A percentile compares a stretch with the other conserved stretches of the same genome.
phyloP scores from a whole-genome alignment of 1,140 invertebrate species.

The Drosophila gunungcola region DNA sequence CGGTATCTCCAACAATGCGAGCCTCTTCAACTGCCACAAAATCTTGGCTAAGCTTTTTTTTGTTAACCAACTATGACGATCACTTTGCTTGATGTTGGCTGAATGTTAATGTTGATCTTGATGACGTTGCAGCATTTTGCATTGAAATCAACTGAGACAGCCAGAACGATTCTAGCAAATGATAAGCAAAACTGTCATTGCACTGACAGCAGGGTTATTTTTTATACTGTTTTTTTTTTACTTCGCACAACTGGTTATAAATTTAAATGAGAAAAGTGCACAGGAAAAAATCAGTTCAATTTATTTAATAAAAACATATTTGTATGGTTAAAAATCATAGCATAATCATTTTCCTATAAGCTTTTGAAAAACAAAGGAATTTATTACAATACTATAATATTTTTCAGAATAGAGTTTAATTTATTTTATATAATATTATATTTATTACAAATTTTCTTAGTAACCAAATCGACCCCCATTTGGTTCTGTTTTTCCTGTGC shows the following conservation, averaged over 20 bases:
- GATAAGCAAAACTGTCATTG: conserved; percentile 79
- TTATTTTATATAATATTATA: background rate
- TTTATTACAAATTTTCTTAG: background rate
- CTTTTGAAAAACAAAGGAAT: too few species aligned
- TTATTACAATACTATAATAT: too few species aligned
- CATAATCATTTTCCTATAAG: too few species aligned
- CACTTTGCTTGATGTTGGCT: conserved; percentile 14
- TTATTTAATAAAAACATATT: too few species aligned
- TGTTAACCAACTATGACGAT: conserved; percentile 4
- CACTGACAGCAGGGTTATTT: conserved; percentile 33
- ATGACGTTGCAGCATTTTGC: conserved; percentile 54
- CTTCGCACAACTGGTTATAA: conserved; percentile 64
- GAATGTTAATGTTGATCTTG: conserved; percentile 30
- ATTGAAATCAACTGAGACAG: conserved; percentile 24
- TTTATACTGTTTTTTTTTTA: conserved; percentile 12
- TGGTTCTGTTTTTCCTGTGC: conserved; percentile 3
- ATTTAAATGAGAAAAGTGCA: conserved; percentile 57
- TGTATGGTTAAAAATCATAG: too few species aligned
- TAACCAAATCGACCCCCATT: background rate
- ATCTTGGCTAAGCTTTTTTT: conserved; percentile 15
- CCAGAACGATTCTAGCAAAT: conserved; percentile 65
- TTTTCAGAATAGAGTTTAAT: too few species aligned
- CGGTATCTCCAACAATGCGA: conserved; percentile 42
- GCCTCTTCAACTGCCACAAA: conserved; percentile 36
- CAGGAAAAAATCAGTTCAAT: conserved; percentile 6